A percentile compares a stretch with the other conserved stretches of the same genome.
phyloP scores from a whole-genome alignment of 2,888 invertebrate genomes.

The Trachelus stipa region DNA sequence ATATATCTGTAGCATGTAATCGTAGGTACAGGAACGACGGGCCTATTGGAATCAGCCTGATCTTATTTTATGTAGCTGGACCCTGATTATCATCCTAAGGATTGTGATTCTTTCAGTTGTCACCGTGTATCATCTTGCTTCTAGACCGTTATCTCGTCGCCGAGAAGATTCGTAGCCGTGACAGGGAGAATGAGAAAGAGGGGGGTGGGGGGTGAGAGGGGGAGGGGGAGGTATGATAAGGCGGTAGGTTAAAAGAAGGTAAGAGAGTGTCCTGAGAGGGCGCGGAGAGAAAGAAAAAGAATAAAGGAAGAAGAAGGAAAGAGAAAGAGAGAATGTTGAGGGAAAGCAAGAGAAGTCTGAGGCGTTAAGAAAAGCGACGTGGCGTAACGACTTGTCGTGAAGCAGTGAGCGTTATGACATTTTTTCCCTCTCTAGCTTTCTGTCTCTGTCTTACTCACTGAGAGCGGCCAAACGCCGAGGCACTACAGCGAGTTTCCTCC shows the following conservation, averaged over 20 bases:
- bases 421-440: constrained; percentile 21
- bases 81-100: neutral
- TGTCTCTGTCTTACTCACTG: neutral
- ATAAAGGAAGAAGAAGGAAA: neutral
- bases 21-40: neutral
- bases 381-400: constrained; percentile 36
- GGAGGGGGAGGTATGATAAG: neutral
- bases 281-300: neutral
- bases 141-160: neutral
- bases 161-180: neutral
- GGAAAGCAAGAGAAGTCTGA: neutral
- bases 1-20: neutral
- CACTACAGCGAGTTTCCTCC: constrained; percentile 27
- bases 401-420: constrained; percentile 45
- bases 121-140: neutral
- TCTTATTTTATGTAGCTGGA: neutral
- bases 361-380: constrained; percentile 11
- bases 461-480: neutral
- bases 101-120: neutral
- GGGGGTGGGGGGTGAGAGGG: neutral
- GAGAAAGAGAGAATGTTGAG: constrained; percentile 4
- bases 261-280: neutral
- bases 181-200: neutral
- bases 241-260: neutral
- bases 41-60: neutral